Conservation (phyloP, 2,888 invertebrate genomes). For the Thereva nobilitata region DNA sequence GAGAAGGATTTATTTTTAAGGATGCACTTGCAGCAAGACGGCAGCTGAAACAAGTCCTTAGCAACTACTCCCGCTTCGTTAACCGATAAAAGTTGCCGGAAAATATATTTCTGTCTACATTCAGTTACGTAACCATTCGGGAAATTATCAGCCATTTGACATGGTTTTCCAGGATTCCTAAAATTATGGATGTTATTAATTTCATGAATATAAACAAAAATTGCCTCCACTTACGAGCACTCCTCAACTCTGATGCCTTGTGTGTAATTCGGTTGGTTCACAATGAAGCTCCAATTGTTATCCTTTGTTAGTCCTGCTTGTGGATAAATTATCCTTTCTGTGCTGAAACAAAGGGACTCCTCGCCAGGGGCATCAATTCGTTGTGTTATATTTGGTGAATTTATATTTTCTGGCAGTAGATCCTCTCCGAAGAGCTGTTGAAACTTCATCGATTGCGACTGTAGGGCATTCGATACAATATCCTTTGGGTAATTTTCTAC, state of each 20-base stretch:
- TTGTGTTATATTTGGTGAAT: conserved; percentile 57
- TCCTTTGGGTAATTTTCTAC: conserved; percentile 58
- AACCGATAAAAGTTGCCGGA: conserved; percentile 62
- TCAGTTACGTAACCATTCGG: conserved; percentile 59
- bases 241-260: conserved; percentile 76
- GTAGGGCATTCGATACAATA: conserved; percentile 50
- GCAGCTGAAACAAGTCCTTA: conserved; percentile 65
- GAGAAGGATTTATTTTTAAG: conserved; percentile 43
- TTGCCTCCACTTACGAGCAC: conserved; percentile 66
- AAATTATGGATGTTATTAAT: conserved; percentile 36
- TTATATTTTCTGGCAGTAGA: conserved; percentile 48
- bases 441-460: conserved; percentile 45
- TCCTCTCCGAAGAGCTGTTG: conserved; percentile 53
- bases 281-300: conserved; percentile 70
- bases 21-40: conserved; percentile 76
- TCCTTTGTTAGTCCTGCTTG: conserved; percentile 64
- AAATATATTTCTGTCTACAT: conserved; percentile 66
- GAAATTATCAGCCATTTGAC: conserved; percentile 60
- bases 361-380: conserved; percentile 58
- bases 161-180: conserved; percentile 58
- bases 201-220: neutral
- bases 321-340: conserved; percentile 63
- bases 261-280: conserved; percentile 67
- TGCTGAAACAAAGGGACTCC: conserved; percentile 59
- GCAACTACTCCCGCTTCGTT: conserved; percentile 54